Evolutionary conservation across 2,888 invertebrate genomes (phyloP), one percentile per base, ranked within the genome.

Genomic region (Meteorus colon): DNA sequence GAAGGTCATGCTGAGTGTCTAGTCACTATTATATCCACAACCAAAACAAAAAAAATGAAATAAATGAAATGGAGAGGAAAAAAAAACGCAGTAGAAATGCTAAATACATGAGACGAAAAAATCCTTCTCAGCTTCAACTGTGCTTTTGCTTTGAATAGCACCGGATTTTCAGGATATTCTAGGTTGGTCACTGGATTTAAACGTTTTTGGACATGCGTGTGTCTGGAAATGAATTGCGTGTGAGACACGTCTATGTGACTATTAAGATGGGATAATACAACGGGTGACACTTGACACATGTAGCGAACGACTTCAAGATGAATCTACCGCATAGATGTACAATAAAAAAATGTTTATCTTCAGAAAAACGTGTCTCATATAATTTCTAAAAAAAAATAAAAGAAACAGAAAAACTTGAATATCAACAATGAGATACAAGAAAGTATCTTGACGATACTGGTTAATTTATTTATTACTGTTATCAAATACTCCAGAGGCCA

Each of bases 91-190:
- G 10, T 27, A 60, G 19, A 60, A 60, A 60, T 27, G 19, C 10
- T n/a, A 27, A 60, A 27, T 60, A 60, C 24, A 60, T 75, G 45
- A 24, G 59, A 60, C 70, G 59, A 55, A 75, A 70, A 65, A 59
- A 12, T 74, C 14, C 45, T 59, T 55, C 76, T 31, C 45, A 27
- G 16, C 31, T 62, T 62, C 27, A 62, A 29, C 27, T 14, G 27
- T 16, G 31, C 31, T 31, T 60, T 31, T 62, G 62, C 62, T 31
- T 16, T 27, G 27, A 65, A 65, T 51, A 78, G 78, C 85, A 87
- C 86, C 82, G 84, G 87, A 87, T 86, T 87, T 87, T 87, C 87
- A 85, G 84, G 87, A 85, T 85, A 86, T 84, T 85, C 85, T 81
- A 79, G 83, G 81, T 72, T 72, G 60, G 60, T 41, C 29, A 60